Percentiles rank a stretch among this genome's conserved stretches.
These are phyloP conservation scores for Oreohelix idahoensis DNA, from an alignment of 1,140 invertebrate species.

Conservation along the genomic window DNA sequence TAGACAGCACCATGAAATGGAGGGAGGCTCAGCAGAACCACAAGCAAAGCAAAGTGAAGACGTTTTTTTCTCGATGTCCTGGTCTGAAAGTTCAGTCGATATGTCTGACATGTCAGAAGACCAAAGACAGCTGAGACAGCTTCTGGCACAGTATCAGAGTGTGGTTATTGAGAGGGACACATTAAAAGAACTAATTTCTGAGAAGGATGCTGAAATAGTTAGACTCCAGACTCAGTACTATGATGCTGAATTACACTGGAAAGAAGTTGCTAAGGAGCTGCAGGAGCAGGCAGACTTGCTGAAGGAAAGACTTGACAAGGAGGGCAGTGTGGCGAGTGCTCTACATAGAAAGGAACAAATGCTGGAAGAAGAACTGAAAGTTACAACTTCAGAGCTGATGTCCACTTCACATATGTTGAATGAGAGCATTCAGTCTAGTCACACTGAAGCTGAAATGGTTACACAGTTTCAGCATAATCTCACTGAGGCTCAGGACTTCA, in stretches of 20 bases:
- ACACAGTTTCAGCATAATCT: conserved; percentile 25
- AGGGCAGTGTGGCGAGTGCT: conserved; percentile 18
- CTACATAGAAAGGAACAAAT: conserved; percentile 29
- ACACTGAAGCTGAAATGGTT: conserved; percentile 13
- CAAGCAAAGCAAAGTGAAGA: conserved; percentile 21
- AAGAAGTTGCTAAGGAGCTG: conserved; percentile 30
- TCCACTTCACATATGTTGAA: conserved; percentile 29
- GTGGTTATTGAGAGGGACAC: conserved; percentile 41
- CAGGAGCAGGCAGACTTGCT: conserved; percentile 31
- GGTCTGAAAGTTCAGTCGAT: conserved; percentile 15
- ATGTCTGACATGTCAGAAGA: background rate
- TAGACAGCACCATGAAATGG: no score
- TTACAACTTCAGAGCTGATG: conserved; percentile 37
- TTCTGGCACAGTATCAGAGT: conserved; percentile 42
- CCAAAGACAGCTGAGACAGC: conserved; percentile 12
- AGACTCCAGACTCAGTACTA: conserved; percentile 46
- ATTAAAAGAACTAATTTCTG: conserved; percentile 44
- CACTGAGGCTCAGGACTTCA: conserved; percentile 27
- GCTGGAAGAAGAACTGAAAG: conserved; percentile 38
- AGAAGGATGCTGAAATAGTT: conserved; percentile 50
- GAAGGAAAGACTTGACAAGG: conserved; percentile 15
- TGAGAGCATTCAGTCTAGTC: conserved; percentile 11
- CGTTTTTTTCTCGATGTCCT: conserved; percentile 17
- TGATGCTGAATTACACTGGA: conserved; percentile 44
- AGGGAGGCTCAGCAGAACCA: background rate